Evolutionary conservation across 2,797 vertebrate species (phyloP).

Genomic region (Peromyscus melanophrys): DNA sequence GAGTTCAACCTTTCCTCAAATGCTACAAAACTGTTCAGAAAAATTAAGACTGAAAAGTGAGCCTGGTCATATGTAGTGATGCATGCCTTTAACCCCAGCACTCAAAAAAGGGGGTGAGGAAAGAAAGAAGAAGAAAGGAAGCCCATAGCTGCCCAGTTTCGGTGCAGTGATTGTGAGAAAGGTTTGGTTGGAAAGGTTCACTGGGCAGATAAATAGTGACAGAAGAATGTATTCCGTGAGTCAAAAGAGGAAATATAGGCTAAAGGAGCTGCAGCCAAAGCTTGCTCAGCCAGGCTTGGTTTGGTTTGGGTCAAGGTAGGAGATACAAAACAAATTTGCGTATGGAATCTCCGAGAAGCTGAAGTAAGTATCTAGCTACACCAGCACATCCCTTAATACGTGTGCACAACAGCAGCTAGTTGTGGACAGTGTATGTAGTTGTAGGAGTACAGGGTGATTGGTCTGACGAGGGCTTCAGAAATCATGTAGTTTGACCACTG

Average conservation of each 20-base stretch:
- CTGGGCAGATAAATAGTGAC: too few species aligned
- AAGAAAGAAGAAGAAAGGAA: neutral
- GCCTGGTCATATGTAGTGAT: neutral
- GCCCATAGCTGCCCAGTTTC: neutral
- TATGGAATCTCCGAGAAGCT: neutral
- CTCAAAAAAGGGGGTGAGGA: neutral
- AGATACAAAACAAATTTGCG: neutral
- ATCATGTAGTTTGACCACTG: neutral
- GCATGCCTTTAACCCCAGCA: neutral
- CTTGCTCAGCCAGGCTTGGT: neutral
- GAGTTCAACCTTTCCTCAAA: neutral
- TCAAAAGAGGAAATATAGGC: neutral
- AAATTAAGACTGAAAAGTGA: neutral
- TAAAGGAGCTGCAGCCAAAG: neutral
- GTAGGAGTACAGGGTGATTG: neutral
- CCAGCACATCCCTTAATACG: neutral
- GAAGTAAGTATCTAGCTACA: neutral
- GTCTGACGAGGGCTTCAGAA: neutral
- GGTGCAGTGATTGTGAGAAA: neutral
- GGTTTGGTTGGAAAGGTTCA: neutral
- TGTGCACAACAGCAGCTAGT: neutral
- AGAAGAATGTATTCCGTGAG: neutral
- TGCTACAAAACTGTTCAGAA: neutral
- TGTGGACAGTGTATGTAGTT: neutral
- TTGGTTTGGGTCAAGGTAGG: neutral